Evolutionary conservation across 2,888 invertebrate species (phyloP).

Genomic region (Eupeodes luniger): DNA sequence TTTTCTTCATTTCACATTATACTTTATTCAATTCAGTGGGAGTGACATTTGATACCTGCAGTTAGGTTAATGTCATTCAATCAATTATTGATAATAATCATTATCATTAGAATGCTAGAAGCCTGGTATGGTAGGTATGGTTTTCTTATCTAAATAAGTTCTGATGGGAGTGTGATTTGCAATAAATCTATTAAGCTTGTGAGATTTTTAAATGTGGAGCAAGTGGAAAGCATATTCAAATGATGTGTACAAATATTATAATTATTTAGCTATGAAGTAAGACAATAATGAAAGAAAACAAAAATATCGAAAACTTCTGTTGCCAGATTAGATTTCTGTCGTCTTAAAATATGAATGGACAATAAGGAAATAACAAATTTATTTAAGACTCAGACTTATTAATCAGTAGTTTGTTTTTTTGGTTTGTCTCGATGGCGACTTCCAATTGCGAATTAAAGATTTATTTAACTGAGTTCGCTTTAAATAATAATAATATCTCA

Average conservation of each 20-base stretch:
- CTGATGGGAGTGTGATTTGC: constrained; percentile 29
- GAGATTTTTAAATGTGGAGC: not conserved
- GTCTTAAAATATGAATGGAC: not conserved
- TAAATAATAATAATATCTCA: not conserved
- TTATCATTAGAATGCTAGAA: not conserved
- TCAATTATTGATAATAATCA: constrained; percentile 29
- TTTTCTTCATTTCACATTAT: not conserved
- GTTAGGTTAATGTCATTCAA: constrained; percentile 27
- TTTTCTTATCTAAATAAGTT: constrained; percentile 46
- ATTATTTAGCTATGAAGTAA: not conserved
- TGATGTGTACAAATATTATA: not conserved
- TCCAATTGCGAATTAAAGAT: constrained; percentile 12
- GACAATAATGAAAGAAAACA: not conserved
- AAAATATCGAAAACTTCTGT: not conserved
- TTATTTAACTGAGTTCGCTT: not conserved
- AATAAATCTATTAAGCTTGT: constrained; percentile 39
- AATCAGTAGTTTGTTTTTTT: not conserved
- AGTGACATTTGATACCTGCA: constrained; percentile 32
- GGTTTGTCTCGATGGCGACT: not conserved
- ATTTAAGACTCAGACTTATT: constrained; percentile 11
- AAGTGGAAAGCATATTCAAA: not conserved
- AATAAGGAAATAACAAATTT: not conserved
- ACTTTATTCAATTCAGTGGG: not conserved
- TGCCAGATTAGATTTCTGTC: not conserved
- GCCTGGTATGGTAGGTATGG: not conserved